Evolutionary conservation across 2,113 vertebrate genomes (phyloP), one percentile per base, ranked within the genome.

Genomic region (Xenotilapia longispinis): DNA sequence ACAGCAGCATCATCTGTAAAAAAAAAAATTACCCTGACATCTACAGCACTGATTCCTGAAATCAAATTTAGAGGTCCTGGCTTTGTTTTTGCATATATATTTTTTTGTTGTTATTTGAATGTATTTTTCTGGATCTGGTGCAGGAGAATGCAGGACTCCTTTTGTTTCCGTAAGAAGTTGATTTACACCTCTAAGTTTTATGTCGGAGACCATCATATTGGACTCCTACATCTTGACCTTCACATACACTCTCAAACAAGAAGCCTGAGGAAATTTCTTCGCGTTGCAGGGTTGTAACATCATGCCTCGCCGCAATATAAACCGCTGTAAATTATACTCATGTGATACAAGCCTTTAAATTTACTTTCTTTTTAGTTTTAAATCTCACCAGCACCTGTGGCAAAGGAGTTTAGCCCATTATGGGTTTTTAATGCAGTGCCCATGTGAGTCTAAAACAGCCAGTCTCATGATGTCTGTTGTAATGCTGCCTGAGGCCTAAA

Each of bases 401-500:
- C 49, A 68, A 78, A 68, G 36, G 78, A 73, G 63, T 11, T 21
- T 38, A 21, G 78, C 60, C 80, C 15, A 4, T 89, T 80, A 89
- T 84, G 87, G 23, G 28, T 88, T 87, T 92, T 92, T 89, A 89
- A 92, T 89, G 92, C 51, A 84, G 85, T 89, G 31, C 84, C 42
- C 47, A 36, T 88, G 81, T 70, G 63, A 73, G 17, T 82, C 68
- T 53, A 36, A 82, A 53, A 63, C 80, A 55, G 83, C 60, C 60
- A 80, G 78, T 83, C 55, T 89, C 80, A 53, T 65, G 83, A 78
- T 63, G 80, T 80, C 11, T 2, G n/a, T 54, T 75, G 84, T 81
- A 53, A 60, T 90, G 75, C 87, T 86, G 55, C 87, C 84, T 36
- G 87, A 87, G 89, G 87, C 87, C 84, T 89, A n/a, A 84, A 81